These are phyloP conservation scores for Drymodes brunneopygia DNA, from an alignment of 2,113 vertebrate genomes.

Conservation along the genomic window DNA sequence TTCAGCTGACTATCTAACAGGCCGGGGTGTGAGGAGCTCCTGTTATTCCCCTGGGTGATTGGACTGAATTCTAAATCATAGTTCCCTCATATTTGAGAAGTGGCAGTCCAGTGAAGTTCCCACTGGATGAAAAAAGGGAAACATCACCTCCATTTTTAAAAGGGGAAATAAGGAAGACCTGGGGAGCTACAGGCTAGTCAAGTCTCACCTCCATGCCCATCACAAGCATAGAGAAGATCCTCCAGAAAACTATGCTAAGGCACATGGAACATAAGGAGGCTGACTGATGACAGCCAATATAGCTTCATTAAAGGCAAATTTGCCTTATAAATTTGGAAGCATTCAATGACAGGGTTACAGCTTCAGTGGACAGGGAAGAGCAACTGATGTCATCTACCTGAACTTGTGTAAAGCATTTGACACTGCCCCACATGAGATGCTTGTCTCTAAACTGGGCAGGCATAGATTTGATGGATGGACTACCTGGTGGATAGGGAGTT, in stretches of 20 bases:
- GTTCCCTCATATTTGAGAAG: neutral
- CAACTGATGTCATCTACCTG: neutral
- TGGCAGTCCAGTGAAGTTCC: neutral
- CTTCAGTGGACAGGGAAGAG: neutral
- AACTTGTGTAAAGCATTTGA: neutral
- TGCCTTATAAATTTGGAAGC: neutral
- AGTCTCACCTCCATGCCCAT: neutral
- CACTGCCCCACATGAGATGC: neutral
- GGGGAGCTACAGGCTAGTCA: neutral
- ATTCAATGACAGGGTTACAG: neutral
- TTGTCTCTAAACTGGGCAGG: neutral
- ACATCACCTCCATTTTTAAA: neutral
- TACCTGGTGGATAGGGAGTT: neutral
- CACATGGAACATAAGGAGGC: neutral
- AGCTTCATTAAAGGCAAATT: neutral
- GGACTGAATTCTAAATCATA: neutral
- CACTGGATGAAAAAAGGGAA: neutral
- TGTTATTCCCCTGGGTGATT: rapidly evolving
- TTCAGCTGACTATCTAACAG: neutral
- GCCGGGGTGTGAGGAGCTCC: neutral
- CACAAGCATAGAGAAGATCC: neutral
- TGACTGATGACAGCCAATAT: neutral
- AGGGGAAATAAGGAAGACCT: neutral
- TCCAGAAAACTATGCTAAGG: neutral
- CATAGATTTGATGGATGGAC: neutral